These are phyloP conservation scores for Hoplostethus mediterraneus DNA, from an alignment of 2,797 vertebrate species.

Conservation along the genomic window DNA sequence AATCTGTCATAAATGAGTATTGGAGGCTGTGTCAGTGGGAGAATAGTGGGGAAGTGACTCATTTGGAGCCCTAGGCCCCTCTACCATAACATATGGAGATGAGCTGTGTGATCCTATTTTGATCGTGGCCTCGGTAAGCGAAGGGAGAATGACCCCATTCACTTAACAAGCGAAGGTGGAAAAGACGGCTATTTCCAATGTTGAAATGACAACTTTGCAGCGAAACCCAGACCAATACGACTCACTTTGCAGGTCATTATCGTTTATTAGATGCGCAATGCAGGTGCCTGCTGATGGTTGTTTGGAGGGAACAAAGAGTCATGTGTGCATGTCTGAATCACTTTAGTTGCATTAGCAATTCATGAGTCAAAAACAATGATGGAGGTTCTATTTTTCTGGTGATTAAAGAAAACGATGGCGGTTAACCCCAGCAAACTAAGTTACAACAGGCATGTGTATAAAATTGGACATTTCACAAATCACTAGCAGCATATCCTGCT, in stretches of 20 bases:
- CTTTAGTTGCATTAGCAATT: slow-evolving; percentile 18
- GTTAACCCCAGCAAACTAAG: no score
- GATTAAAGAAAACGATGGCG: not conserved
- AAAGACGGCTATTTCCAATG: slow-evolving; percentile 5
- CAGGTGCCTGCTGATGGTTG: not conserved
- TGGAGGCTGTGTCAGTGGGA: slow-evolving; percentile 15
- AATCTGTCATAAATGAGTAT: slow-evolving; percentile 47
- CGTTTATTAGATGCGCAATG: not conserved
- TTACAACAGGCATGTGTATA: no score
- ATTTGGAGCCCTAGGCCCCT: slow-evolving; percentile 23
- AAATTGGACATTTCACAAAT: no score
- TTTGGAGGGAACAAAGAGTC: not conserved
- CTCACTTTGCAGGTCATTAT: slow-evolving; percentile 21
- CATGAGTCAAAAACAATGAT: not conserved
- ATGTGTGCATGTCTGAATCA: not conserved
- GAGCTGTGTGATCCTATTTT: slow-evolving; percentile 44
- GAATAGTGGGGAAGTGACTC: slow-evolving; percentile 6
- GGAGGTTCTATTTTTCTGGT: not conserved
- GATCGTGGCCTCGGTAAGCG: slow-evolving; percentile 22
- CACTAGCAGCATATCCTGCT: no score
- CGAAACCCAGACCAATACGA: slow-evolving; percentile 20
- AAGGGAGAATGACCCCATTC: slow-evolving; percentile 27
- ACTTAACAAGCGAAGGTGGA: slow-evolving; percentile 26
- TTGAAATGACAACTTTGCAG: slow-evolving; percentile 13
- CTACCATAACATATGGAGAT: slow-evolving; percentile 56